Evolutionary conservation across 2,797 vertebrate species (phyloP).

Genomic region (Anguilla marmorata): DNA sequence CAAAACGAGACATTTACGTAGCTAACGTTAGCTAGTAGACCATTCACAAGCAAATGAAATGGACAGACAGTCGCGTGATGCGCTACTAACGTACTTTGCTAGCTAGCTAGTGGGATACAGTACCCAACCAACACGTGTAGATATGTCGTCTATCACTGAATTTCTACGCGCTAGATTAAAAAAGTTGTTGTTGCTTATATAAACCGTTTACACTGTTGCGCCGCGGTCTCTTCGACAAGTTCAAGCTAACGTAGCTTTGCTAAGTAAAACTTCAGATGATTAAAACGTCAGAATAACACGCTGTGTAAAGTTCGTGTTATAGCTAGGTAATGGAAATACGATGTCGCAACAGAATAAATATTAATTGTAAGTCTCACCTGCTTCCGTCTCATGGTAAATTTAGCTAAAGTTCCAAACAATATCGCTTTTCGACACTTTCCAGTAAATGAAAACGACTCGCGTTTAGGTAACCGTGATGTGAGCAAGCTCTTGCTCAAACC

Average conservation of each 20-base stretch:
- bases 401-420: background rate
- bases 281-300: background rate
- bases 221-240: background rate
- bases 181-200: background rate
- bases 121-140: background rate
- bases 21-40: background rate
- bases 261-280: background rate
- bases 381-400: conserved; percentile 26
- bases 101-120: background rate
- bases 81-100: background rate
- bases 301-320: background rate
- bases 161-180: background rate
- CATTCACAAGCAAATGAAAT: background rate
- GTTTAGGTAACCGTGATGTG: too few species aligned
- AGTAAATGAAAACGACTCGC: background rate
- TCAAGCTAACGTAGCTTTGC: background rate
- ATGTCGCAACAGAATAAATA: background rate
- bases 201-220: background rate
- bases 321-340: background rate
- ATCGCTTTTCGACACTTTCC: background rate
- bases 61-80: background rate
- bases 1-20: background rate
- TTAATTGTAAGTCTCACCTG: conserved; percentile 11
- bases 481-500: background rate
- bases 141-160: background rate